phyloP scores from a whole-genome alignment of 2,113 vertebrate genomes.

The Clarias macrocephalus region DNA sequence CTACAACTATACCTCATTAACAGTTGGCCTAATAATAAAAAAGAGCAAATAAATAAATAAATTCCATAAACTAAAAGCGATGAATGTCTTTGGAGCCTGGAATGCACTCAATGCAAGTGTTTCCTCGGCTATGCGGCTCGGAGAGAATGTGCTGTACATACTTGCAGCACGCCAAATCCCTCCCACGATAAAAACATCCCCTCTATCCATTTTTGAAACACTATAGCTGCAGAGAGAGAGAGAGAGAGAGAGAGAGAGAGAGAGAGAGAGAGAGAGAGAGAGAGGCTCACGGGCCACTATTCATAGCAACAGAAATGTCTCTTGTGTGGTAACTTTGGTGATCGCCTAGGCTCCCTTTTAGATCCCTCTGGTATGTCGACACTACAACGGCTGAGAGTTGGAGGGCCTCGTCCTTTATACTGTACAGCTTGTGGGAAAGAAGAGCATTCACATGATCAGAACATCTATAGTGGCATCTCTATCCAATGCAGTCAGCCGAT shows the following conservation, averaged over 20 bases:
- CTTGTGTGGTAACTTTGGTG: constrained; percentile 60
- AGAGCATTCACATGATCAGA: constrained; percentile 12
- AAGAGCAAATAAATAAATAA: neutral
- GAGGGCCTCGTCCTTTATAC: constrained; percentile 43
- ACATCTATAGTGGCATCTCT: constrained; percentile 23
- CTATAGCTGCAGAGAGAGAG: constrained; percentile 26
- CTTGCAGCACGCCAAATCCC: constrained; percentile 11
- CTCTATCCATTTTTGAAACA: constrained; percentile 43
- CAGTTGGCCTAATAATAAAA: neutral
- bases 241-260: too few relatives aligned
- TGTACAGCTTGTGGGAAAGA: constrained; percentile 50
- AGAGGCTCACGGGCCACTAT: constrained; percentile 62
- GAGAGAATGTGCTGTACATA: constrained; percentile 8
- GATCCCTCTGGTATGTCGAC: constrained; percentile 75
- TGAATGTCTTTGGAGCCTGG: neutral
- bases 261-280: constrained; percentile 10
- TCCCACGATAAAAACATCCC: constrained; percentile 41
- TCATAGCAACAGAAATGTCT: constrained; percentile 65
- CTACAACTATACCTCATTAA: neutral
- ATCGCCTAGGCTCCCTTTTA: constrained; percentile 74
- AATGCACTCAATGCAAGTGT: constrained; percentile 17
- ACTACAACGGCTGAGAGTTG: constrained; percentile 56
- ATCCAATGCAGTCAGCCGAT: constrained; percentile 8
- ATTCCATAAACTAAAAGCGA: neutral
- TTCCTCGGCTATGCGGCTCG: neutral